Percentiles rank a stretch among this genome's conserved stretches.
These are phyloP conservation scores for Papilio glaucus DNA, from an alignment of 1,140 invertebrate genomes.

Conservation along the genomic window DNA sequence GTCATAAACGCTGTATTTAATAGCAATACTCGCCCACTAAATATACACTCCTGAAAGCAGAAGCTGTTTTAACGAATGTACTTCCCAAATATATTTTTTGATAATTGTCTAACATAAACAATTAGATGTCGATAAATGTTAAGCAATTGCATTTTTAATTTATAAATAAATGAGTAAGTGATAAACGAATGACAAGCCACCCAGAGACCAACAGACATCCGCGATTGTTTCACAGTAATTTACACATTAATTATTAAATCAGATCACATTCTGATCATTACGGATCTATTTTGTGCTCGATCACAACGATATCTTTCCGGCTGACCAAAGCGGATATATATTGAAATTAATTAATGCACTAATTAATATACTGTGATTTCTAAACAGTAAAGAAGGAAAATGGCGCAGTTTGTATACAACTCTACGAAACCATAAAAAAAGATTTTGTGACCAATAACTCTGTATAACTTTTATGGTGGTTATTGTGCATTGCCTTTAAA, in stretches of 20 bases:
- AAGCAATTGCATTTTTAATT: constrained; percentile 27
- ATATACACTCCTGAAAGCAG: neutral
- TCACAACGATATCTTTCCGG: constrained; percentile 53
- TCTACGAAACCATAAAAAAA: constrained; percentile 6
- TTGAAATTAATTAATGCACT: constrained; percentile 54
- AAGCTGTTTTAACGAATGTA: neutral
- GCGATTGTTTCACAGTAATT: constrained; percentile 69
- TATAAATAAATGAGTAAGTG: constrained; percentile 22
- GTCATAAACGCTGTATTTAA: constrained; percentile 47
- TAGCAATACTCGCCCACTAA: constrained; percentile 9
- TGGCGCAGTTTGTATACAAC: neutral
- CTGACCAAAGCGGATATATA: constrained; percentile 61
- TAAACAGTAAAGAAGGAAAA: constrained; percentile 6
- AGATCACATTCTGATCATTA: constrained; percentile 61
- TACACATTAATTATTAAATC: constrained; percentile 76
- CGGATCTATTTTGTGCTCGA: constrained; percentile 58
- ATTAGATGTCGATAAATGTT: constrained; percentile 6
- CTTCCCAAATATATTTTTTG: neutral
- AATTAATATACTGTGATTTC: constrained; percentile 41
- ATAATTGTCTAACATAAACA: too few species aligned
- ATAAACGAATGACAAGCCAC: constrained; percentile 16
- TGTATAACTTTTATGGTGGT: constrained; percentile 13
- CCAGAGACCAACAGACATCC: constrained; percentile 62
- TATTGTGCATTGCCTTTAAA: constrained; percentile 11
- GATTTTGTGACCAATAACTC: constrained; percentile 4